Evolutionary conservation across 2,888 invertebrate species (phyloP), one percentile per base, ranked within the genome.

Genomic region (Drosophila mercatorum): DNA sequence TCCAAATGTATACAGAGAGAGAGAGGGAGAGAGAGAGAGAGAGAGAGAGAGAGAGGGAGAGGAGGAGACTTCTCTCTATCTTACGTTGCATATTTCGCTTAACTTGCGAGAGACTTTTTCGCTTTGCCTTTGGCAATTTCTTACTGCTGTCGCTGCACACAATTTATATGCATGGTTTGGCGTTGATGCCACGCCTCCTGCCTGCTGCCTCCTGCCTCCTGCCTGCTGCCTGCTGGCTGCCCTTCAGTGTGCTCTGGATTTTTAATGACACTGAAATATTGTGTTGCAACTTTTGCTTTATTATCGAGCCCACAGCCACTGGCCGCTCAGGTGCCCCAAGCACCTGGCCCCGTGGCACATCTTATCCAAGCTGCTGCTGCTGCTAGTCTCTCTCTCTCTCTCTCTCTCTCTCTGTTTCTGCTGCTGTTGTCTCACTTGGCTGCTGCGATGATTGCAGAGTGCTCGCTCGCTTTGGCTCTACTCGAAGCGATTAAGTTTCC

Each of bases 201-300:
- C 38, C 31, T n/a, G 2, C 49, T 47, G 26, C 28, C 12, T 14
- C 17, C 34, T 3, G 49, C 38, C 31, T n/a, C 5, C 49, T 47
- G 26, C 28, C 12, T 14, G 49, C n/a, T 5, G 8, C 31, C 49
- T 17, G 47, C n/a, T 10, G 3, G 12, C 34, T 7, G 36, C 28
- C 60, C 66, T 46, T 28, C 43, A 46, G 52, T 52, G 72, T 49
- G 59, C 60, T 68, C 60, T 72, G 67, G 59, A 68, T 69, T 68
- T 72, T 68, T 75, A 75, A 75, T 80, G 80, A 80, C 80, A 78
- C 78, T 83, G 72, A 84, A 84, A 84, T 83, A 83, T 83, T 78
- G 72, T 80, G 75, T 76, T 78, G 80, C 80, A 81, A 73, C 69
- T 73, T 74, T 74, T 78, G 72, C 84, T 68, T 73, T 78, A 84